phyloP scores from a whole-genome alignment of 2,797 vertebrate species.

The Oreochromis mossambicus region DNA sequence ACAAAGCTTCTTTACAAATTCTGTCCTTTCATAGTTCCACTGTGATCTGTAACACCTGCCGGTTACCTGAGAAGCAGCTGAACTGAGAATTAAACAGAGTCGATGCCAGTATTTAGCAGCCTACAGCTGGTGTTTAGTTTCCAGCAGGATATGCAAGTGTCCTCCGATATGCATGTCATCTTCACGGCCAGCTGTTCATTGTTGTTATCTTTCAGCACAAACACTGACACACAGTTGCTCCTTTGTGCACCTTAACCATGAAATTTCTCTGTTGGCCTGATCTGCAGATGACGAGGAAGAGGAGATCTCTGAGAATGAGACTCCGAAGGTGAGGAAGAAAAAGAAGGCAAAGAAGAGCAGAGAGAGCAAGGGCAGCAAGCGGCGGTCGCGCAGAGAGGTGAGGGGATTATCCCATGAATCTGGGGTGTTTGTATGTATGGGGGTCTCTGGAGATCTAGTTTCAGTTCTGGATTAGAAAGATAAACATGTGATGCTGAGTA shows the following conservation, averaged over 20 bases:
- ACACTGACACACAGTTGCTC: not conserved
- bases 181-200: not conserved
- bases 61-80: not conserved
- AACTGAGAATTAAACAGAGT: not conserved
- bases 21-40: not conserved
- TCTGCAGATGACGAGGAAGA: constrained; percentile 89
- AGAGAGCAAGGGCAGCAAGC: constrained; percentile 93
- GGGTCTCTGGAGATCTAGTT: not conserved
- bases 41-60: not conserved
- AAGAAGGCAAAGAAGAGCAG: constrained; percentile 96
- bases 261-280: not conserved
- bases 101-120: not conserved
- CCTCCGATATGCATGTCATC: not conserved
- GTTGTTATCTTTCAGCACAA: not conserved
- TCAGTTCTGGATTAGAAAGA: not conserved
- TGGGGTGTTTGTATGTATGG: not conserved
- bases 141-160: not conserved
- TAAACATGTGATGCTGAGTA: not conserved
- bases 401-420: not conserved
- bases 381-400: constrained; percentile 93
- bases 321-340: constrained; percentile 97
- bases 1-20: not conserved
- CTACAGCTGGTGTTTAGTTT: not conserved
- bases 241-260: not conserved
- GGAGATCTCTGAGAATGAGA: constrained; percentile 90